Evolutionary conservation across 2,113 vertebrate species (phyloP).

Genomic region (Prinia subflava): DNA sequence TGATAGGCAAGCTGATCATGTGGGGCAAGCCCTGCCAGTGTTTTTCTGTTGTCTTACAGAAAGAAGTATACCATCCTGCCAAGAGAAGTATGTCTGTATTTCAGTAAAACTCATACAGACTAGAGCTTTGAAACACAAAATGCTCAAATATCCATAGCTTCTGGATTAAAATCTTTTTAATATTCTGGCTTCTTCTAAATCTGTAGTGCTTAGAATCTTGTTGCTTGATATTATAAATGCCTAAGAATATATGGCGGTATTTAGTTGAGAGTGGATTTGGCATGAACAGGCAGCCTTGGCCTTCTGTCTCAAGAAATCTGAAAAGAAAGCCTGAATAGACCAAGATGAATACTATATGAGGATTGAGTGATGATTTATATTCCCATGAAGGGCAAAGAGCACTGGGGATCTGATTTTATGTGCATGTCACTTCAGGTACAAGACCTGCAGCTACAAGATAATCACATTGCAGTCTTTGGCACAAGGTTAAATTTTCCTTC

Average conservation of each 20-base stretch:
- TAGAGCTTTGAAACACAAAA: background rate
- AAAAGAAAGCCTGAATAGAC: constrained; percentile 23
- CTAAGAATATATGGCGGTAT: background rate
- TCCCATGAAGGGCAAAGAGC: background rate
- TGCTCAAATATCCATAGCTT: background rate
- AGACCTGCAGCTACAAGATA: constrained; percentile 31
- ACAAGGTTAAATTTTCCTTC: background rate
- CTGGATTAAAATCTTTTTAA: background rate
- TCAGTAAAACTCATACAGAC: background rate
- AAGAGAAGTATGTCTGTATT: background rate
- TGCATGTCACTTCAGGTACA: background rate
- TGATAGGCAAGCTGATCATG: background rate
- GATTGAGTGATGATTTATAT: constrained; percentile 32
- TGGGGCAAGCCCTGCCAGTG: background rate
- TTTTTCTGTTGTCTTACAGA: constrained; percentile 4
- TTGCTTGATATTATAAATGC: background rate
- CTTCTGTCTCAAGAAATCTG: constrained; percentile 54
- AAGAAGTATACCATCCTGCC: background rate
- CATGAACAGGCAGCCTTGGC: constrained; percentile 1
- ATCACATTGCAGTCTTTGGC: background rate
- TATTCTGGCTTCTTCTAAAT: background rate
- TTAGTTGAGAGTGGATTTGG: background rate
- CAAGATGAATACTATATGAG: constrained; percentile 41
- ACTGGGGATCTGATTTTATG: background rate
- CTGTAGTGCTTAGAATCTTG: background rate